Base-by-base conservation (phyloP, 2,113 vertebrate species). In the Chiloscyllium plagiosum region DNA sequence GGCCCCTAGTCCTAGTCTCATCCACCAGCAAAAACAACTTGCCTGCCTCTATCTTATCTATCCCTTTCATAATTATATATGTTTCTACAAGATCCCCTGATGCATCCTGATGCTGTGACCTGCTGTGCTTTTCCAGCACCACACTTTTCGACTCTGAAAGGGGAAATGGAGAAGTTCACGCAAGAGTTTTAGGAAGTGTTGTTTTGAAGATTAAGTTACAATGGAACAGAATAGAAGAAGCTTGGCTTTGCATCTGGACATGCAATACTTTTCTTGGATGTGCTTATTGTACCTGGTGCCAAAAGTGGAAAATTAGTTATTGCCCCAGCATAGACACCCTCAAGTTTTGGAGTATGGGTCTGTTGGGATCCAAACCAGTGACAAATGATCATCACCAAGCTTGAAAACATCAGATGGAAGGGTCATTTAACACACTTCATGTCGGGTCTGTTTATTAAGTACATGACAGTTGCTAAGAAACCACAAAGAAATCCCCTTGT, bases 361-460 rank as follows among this genome's bases (percentile, higher is more conserved):
- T 17, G 22, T 95, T 95, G 94, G 47, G 94, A 72, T 47, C 20
- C 17, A 10, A 72, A 72, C 72, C 42, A 95, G 47, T 72, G 69
- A 95, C 22, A 0, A 72, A 52, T 50, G 65, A 94, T 69, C n/a
- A 37, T 47, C n/a, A 12, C 92, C 69, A 66, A 29, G 24, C 72
- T 95, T 95, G 24, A 20, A 47, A 69, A 37, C 66, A 42, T 70
- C n/a, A 6, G 93, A 50, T 72, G 68, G 72, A 50, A 95, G 68
- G 69, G 42, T 95, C 24, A 95, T 72, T 95, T 95, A 69, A 95
- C 72, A 22, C 94, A 95, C 37, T 95, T 72, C 26, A 24, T 47
- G 20, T 95, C 72, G 42, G 24, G 29, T 52, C 94, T 70, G 37
- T 94, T 94, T 22, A 70, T 47, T 69, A 94, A 94, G 26, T 22